These are phyloP conservation scores for Pseudomyrmex sp. DNA, from an alignment of 1,140 invertebrate species.

Conservation along the genomic window DNA sequence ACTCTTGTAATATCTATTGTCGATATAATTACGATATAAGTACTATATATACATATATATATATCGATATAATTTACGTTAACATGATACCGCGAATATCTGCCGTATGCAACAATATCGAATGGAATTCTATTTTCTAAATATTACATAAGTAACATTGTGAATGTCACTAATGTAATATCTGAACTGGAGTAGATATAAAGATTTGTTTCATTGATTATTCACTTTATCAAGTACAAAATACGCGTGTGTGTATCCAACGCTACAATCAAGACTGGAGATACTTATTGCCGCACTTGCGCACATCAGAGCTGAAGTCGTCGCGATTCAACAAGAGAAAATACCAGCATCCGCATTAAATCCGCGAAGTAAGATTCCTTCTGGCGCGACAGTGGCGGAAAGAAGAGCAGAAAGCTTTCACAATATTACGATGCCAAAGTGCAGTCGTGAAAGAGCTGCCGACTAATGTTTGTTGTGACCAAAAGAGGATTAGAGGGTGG, in stretches of 20 bases:
- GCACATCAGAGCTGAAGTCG: too few species aligned
- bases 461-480: constrained; percentile 42
- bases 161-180: too few species aligned
- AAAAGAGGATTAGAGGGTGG: constrained; percentile 53
- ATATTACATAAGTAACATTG: too few species aligned
- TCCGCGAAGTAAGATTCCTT: neutral
- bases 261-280: neutral
- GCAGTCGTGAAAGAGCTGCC: constrained; percentile 1
- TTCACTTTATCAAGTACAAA: constrained; percentile 5
- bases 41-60: neutral
- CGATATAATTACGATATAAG: neutral
- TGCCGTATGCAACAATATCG: too few species aligned
- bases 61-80: too few species aligned
- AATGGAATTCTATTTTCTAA: too few species aligned
- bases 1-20: too few species aligned
- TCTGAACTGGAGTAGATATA: too few species aligned
- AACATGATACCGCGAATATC: too few species aligned
- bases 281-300: neutral
- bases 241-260: neutral
- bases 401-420: constrained; percentile 9
- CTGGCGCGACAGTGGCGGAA: neutral
- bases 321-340: neutral
- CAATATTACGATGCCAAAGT: constrained; percentile 38
- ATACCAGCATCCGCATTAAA: constrained; percentile 12
- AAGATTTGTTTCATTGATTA: constrained; percentile 24